Evolutionary conservation across 2,888 invertebrate genomes (phyloP).

Genomic region (Hypercompe scribonia): DNA sequence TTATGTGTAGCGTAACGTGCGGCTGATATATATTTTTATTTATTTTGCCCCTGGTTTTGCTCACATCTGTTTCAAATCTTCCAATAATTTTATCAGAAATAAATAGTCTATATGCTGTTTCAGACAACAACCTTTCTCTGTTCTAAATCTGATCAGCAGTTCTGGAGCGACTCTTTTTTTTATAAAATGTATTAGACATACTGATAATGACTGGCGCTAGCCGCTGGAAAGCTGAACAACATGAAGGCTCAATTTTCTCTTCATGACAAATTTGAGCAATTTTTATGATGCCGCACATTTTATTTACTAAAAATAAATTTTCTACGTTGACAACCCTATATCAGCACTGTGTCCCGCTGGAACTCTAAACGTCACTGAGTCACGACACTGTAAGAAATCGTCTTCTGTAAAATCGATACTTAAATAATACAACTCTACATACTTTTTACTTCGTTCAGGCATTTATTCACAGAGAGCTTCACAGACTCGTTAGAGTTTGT

Average conservation of each 20-base stretch:
- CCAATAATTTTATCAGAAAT: no score
- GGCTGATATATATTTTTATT: neutral
- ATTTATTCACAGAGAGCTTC: no score
- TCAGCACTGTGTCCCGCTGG: conserved; percentile 32
- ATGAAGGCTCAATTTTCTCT: no score
- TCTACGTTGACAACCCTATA: conserved; percentile 20
- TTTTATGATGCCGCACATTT: no score
- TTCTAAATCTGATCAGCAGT: no score
- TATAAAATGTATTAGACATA: neutral
- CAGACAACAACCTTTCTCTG: neutral
- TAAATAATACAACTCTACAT: conserved; percentile 8
- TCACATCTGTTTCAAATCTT: no score
- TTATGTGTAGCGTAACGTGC: neutral
- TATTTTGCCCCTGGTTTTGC: no score
- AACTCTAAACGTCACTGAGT: conserved; percentile 36
- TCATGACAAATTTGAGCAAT: no score
- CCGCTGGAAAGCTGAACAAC: no score
- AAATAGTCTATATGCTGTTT: neutral
- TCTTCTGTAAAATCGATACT: conserved; percentile 34
- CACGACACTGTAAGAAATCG: conserved; percentile 41
- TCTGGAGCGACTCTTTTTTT: neutral
- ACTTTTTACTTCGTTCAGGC: neutral
- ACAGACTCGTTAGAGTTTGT: no score
- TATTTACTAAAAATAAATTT: neutral
- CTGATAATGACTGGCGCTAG: no score